Evolutionary conservation across 2,888 invertebrate species (phyloP), one percentile per base, ranked within the genome.

Genomic region (Camponotus fellah): DNA sequence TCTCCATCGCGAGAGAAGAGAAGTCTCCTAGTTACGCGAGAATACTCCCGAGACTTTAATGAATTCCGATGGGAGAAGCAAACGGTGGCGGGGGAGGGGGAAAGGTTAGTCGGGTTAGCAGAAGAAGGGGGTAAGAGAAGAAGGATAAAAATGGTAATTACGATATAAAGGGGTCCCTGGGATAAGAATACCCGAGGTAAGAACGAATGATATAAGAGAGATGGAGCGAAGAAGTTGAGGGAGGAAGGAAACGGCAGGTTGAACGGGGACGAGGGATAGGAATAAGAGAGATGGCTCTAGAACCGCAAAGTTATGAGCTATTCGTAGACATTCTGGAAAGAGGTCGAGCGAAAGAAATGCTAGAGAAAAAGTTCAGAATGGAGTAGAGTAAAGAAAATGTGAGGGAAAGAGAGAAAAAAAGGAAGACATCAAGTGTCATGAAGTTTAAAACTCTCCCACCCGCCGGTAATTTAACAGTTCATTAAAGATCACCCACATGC

Each of bases 121-220:
- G 26, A 68, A 72, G 43, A 60, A 68, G 85, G 85, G 83, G 26
- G 3, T 26, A 68, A 87, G 89, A 87, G 89, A 87, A 88, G 87
- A 89, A 89, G 92, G 92, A 93, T 92, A 92, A 94, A 94, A 94
- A 94, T 93, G 93, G 92, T 93, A 93, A 94, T 94, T 93, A 93
- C 92, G 92, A 93, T 93, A 93, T 93, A 93, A 93, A 94, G 91
- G 90, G 89, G 91, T 89, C 91, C 85, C 87, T 85, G 86, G 90
- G 91, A 92, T 92, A 92, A 92, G 92, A 92, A 92, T 93, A 89
- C 86, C 75, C 72, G 85, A 12, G 2, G 84, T 85, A 86, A 86
- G 89, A 86, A 86, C 65, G 71, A 66, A 83, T 80, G 66, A 43
- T 72, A 82, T 82, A 89, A 82, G 84, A 84, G 64, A 85, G 82